Conservation (phyloP, 2,797 vertebrate species). For the Coregonus sp. region DNA sequence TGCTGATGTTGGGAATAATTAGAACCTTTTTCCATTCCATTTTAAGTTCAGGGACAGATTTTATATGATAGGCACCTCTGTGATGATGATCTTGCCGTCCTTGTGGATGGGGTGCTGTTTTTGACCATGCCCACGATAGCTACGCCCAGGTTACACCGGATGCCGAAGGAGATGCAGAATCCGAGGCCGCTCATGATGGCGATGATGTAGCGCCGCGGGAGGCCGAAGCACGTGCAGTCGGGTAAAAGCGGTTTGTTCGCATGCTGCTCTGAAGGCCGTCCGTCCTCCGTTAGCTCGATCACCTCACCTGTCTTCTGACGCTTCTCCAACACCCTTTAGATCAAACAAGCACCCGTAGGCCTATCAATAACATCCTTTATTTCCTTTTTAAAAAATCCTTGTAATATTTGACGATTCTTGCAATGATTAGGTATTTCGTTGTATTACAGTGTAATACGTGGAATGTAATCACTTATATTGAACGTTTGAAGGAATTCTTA, state of each 20-base stretch:
- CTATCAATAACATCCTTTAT: background rate
- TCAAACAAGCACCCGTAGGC: slow-evolving; percentile 21
- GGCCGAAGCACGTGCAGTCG: slow-evolving; percentile 74
- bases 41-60: slow-evolving; percentile 7
- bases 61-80: slow-evolving; percentile 80
- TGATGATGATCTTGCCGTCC: slow-evolving; percentile 92
- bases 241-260: slow-evolving; percentile 85
- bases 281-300: slow-evolving; percentile 97
- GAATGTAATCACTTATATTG: too few species aligned
- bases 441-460: background rate
- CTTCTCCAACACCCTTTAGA: slow-evolving; percentile 87
- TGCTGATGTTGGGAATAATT: background rate
- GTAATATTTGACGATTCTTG: background rate
- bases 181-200: slow-evolving; percentile 98
- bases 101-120: slow-evolving; percentile 89
- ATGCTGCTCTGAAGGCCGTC: slow-evolving; percentile 81
- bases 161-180: slow-evolving; percentile 99
- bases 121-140: slow-evolving; percentile 99
- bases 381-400: background rate
- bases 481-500: background rate
- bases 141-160: slow-evolving; percentile 97
- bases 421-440: background rate
- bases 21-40: background rate
- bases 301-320: slow-evolving; percentile 86
- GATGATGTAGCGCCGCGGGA: slow-evolving; percentile 71